Conservation (phyloP, 2,797 vertebrate genomes). For the Smutsia gigantea region DNA sequence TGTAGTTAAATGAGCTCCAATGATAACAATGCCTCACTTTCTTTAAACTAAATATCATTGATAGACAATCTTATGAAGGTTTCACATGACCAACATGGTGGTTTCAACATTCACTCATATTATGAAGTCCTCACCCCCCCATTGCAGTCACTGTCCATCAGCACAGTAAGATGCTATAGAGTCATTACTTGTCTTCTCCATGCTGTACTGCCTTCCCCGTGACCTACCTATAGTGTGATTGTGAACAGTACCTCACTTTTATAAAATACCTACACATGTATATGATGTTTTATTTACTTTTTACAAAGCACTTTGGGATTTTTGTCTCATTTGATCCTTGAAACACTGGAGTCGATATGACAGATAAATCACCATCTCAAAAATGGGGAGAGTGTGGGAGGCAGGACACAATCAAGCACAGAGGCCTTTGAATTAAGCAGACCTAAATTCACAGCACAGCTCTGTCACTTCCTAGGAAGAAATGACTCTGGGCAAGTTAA, state of each 20-base stretch:
- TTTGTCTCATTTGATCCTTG: slow-evolving; percentile 22
- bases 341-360: not conserved
- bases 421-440: not conserved
- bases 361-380: not conserved
- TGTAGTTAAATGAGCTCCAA: not conserved
- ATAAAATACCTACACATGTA: not conserved
- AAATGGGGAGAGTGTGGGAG: not conserved
- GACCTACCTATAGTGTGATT: no score
- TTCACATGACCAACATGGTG: no score
- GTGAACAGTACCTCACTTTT: not conserved
- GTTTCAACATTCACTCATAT: no score
- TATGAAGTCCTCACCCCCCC: no score
- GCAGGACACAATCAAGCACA: not conserved
- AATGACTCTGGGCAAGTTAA: slow-evolving; percentile 23
- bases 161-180: no score
- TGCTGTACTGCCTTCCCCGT: no score
- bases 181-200: no score
- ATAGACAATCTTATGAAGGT: no score
- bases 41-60: no score
- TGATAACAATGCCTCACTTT: not conserved
- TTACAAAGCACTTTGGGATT: not conserved
- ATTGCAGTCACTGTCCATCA: no score
- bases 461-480: not conserved
- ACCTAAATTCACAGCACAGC: not conserved
- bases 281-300: not conserved